A percentile compares a stretch with the other conserved stretches of the same genome.
Conservation (phyloP, 1,140 invertebrate species). For the Drosophila murphyi region DNA sequence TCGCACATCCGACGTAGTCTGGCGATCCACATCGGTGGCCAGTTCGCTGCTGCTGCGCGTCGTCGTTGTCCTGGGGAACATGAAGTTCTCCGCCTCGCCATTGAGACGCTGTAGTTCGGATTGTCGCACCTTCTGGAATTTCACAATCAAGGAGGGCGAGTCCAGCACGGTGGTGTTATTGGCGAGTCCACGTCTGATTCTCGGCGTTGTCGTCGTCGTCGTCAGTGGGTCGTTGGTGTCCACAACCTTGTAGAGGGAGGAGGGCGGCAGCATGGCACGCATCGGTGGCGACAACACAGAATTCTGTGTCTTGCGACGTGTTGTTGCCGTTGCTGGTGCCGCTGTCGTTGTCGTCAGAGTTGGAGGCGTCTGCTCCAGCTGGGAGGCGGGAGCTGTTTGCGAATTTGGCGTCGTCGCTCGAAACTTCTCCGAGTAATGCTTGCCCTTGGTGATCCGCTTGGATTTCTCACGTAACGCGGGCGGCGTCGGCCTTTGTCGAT, state of each 20-base stretch:
- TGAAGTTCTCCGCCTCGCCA: conserved; percentile 93
- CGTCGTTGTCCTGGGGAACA: conserved; percentile 90
- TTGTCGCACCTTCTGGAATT: conserved; percentile 89
- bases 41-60: conserved; percentile 85
- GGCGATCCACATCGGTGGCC: conserved; percentile 85
- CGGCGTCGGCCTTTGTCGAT: conserved; percentile 49
- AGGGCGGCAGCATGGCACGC: conserved; percentile 76
- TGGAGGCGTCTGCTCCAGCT: conserved; percentile 6
- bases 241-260: conserved; percentile 76
- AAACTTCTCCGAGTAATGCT: conserved; percentile 79
- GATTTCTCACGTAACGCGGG: conserved; percentile 75
- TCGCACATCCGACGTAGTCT: conserved; percentile 74
- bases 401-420: conserved; percentile 47
- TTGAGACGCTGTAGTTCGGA: conserved; percentile 90
- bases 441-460: conserved; percentile 76
- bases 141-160: conserved; percentile 88
- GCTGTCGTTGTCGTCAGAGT: conserved; percentile 39
- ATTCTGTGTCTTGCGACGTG: conserved; percentile 57
- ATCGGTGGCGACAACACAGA: conserved; percentile 69
- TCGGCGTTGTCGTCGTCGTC: conserved; percentile 44
- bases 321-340: conserved; percentile 34
- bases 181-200: conserved; percentile 38
- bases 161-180: conserved; percentile 35
- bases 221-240: conserved; percentile 62
- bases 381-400: conserved; percentile 17